Conservation (phyloP, 1,140 invertebrate species). For the Aporrectodea caliginosa region DNA sequence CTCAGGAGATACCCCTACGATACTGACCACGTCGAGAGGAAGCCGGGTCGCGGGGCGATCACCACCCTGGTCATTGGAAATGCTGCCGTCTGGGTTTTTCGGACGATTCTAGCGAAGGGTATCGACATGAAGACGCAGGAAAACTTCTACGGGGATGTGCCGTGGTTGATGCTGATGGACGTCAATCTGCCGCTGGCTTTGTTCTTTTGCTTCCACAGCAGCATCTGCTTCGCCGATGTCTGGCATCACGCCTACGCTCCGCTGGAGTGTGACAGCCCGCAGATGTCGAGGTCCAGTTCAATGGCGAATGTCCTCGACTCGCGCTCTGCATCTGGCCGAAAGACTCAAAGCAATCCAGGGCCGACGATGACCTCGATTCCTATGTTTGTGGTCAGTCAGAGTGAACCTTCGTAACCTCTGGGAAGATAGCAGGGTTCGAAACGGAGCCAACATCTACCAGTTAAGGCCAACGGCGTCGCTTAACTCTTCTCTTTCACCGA, state of each 20-base stretch:
- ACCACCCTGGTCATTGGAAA: conserved; percentile 28
- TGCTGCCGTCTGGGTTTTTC: conserved; percentile 20
- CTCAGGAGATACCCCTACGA: conserved; percentile 11
- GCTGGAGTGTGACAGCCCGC: too few species aligned
- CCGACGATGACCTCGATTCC: too few species aligned
- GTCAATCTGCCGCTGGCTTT: conserved; percentile 27
- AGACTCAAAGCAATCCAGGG: too few species aligned
- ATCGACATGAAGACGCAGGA: background rate
- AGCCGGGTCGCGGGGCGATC: conserved; percentile 23
- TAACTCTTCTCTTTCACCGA: too few species aligned
- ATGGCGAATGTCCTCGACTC: too few species aligned
- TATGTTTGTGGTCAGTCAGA: too few species aligned
- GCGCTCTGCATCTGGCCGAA: too few species aligned
- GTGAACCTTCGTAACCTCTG: too few species aligned
- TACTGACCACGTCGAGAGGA: background rate
- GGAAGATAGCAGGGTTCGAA: too few species aligned
- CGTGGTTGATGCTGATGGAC: conserved; percentile 27
- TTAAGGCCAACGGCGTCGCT: too few species aligned
- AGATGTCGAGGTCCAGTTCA: too few species aligned
- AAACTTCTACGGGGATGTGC: conserved; percentile 19
- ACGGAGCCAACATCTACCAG: too few species aligned
- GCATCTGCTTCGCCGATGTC: conserved; percentile 30
- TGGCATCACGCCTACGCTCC: conserved; percentile 26
- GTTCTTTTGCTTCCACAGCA: conserved; percentile 32
- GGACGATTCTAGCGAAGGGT: conserved; percentile 17